phyloP scores from a whole-genome alignment of 2,888 invertebrate genomes.

The Platerodrilus igneus region DNA sequence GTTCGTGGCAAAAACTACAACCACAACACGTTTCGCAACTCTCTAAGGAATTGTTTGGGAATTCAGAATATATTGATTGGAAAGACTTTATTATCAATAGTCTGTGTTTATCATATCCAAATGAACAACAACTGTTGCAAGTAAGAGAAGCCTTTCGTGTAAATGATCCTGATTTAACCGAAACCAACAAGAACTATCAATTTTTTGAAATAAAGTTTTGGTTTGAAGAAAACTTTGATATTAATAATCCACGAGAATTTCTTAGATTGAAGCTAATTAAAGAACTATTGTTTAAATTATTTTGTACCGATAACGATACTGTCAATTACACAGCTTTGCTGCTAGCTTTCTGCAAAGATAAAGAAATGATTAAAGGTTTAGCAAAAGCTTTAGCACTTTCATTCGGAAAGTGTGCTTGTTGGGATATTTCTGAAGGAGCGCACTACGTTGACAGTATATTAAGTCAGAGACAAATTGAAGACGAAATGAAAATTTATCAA shows the following conservation, averaged over 20 bases:
- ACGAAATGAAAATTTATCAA: conserved; percentile 18
- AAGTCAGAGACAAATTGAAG: conserved; percentile 25
- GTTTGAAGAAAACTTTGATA: conserved; percentile 42
- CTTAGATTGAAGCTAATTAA: conserved; percentile 45
- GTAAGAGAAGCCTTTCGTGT: conserved; percentile 50
- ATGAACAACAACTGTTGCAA: conserved; percentile 51
- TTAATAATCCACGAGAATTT: conserved; percentile 11
- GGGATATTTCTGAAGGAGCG: conserved; percentile 49
- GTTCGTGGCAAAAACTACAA: conserved; percentile 42
- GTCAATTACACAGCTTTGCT: conserved; percentile 62
- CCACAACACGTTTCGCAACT: conserved; percentile 12
- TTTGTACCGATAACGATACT: conserved; percentile 46
- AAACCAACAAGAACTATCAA: conserved; percentile 42
- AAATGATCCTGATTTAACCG: conserved; percentile 46
- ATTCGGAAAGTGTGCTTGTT: conserved; percentile 54
- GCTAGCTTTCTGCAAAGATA: conserved; percentile 59
- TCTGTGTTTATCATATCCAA: conserved; percentile 55
- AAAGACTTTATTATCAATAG: conserved; percentile 62
- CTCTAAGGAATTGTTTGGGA: conserved; percentile 51
- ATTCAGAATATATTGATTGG: conserved; percentile 58
- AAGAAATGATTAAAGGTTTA: conserved; percentile 53
- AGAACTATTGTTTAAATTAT: conserved; percentile 56
- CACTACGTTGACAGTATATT: conserved; percentile 43
- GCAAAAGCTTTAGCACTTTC: conserved; percentile 55
- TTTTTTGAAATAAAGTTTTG: conserved; percentile 43